phyloP scores from a whole-genome alignment of 2,113 vertebrate genomes.

The Lophotis ruficrista region DNA sequence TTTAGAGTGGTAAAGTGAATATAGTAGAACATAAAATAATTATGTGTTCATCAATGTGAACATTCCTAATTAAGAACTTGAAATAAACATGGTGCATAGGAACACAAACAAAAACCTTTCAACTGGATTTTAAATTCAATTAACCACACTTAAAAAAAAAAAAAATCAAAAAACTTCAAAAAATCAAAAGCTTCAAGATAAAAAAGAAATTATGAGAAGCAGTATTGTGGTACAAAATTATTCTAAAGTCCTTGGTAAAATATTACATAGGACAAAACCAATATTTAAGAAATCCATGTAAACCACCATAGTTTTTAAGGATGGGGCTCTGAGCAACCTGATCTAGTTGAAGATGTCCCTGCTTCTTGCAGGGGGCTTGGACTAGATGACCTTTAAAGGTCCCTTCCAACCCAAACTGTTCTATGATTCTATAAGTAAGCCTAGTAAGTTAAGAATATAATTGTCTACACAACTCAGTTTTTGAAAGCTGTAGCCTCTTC shows the following conservation, averaged over 20 bases:
- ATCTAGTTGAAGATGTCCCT: too few relatives aligned
- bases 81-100: not conserved
- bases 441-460: not conserved
- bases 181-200: not conserved
- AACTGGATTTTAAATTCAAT: not conserved
- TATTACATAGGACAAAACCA: not conserved
- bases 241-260: not conserved
- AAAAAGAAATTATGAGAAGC: not conserved
- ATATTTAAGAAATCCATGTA: not conserved
- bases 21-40: not conserved
- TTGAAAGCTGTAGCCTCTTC: not conserved
- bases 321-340: too few relatives aligned
- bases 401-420: too few relatives aligned
- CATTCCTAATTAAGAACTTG: not conserved
- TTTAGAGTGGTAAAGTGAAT: not conserved
- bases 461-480: not conserved
- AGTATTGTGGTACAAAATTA: not conserved
- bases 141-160: not conserved
- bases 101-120: not conserved
- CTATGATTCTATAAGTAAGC: not conserved
- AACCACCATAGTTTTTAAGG: rapidly evolving
- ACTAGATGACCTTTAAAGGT: too few relatives aligned
- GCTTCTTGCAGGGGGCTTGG: too few relatives aligned
- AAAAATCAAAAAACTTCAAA: not conserved
- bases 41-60: not conserved